Evolutionary conservation across 2,113 vertebrate genomes (phyloP), one percentile per base, ranked within the genome.

Genomic region (Motacilla alba): DNA sequence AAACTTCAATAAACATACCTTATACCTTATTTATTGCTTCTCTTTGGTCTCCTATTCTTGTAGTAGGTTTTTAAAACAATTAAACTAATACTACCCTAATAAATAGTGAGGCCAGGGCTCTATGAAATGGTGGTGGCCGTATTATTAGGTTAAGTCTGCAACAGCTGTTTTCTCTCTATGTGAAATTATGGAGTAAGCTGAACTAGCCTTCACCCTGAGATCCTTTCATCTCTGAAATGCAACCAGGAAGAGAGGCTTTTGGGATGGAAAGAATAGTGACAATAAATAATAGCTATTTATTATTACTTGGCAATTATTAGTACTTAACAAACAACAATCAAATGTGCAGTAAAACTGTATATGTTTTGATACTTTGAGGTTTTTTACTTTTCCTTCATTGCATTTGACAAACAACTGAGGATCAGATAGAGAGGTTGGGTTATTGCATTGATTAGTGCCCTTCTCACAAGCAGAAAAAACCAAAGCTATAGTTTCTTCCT

Each of bases 191-290:
- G 16, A 23, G 17, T 86, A 77, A 88, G 10, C 63, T 94, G 83
- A 94, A 96, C 80, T 93, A 77, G 52, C 89, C 76, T 92, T 96
- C 72, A 94, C 63, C 79, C 64, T 73, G 67, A 72, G 43, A 69
- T 95, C 53, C 73, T 89, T 83, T 94, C 21, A 73, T 52, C 49
- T 93, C 49, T 46, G 68, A 95, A 90, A 90, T 35, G 23, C 63
- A 90, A 72, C 33, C 16, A 66, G 46, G n/a, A 74, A 41, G 30
- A 74, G 30, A 53, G 21, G n/a, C 13, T 70, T 35, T 10, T 3
- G 11, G 44, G 28, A 55, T 27, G 64, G 47, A 70, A 73, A 41
- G 12, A 59, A 77, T 8, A 17, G 15, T 73, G n/a, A 23, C 4
- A 68, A 27, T 33, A 62, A 66, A 15, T 50, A 43, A 59, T 55